Conservation (phyloP, 2,888 invertebrate species). For the Horisme vitalbata region DNA sequence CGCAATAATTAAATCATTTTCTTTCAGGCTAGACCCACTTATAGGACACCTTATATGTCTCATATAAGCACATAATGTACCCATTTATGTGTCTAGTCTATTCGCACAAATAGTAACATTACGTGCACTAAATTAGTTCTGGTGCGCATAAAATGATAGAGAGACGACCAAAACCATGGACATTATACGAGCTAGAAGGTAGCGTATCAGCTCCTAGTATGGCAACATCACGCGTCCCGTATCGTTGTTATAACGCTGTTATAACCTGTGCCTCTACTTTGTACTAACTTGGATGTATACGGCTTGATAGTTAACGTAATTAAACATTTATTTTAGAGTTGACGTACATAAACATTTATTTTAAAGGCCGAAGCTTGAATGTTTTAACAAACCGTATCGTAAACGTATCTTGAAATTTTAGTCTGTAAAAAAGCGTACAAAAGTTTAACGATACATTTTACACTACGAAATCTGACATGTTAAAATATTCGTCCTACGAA, state of each 20-base stretch:
- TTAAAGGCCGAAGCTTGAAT: too few relatives aligned
- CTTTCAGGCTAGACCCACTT: too few relatives aligned
- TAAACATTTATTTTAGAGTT: background rate
- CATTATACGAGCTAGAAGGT: constrained; percentile 23
- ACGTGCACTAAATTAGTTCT: background rate
- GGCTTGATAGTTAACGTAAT: constrained; percentile 50
- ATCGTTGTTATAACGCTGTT: constrained; percentile 73
- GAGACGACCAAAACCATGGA: constrained; percentile 24
- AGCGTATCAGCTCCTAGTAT: constrained; percentile 53
- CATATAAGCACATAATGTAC: too few relatives aligned
- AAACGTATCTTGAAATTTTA: too few relatives aligned
- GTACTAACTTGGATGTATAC: constrained; percentile 39
- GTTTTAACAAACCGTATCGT: too few relatives aligned
- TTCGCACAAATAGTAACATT: too few relatives aligned
- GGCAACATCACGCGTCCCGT: constrained; percentile 73
- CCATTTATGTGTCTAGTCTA: too few relatives aligned
- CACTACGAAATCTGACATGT: too few relatives aligned
- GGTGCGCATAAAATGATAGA: constrained; percentile 21
- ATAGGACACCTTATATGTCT: too few relatives aligned
- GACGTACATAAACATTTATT: background rate
- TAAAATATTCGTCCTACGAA: too few relatives aligned
- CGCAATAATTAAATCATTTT: too few relatives aligned
- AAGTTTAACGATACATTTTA: too few relatives aligned
- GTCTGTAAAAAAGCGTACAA: constrained; percentile 1
- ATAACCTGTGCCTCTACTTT: constrained; percentile 59